Conservation (phyloP, 2,797 vertebrate genomes). For the Muscicapa striata region DNA sequence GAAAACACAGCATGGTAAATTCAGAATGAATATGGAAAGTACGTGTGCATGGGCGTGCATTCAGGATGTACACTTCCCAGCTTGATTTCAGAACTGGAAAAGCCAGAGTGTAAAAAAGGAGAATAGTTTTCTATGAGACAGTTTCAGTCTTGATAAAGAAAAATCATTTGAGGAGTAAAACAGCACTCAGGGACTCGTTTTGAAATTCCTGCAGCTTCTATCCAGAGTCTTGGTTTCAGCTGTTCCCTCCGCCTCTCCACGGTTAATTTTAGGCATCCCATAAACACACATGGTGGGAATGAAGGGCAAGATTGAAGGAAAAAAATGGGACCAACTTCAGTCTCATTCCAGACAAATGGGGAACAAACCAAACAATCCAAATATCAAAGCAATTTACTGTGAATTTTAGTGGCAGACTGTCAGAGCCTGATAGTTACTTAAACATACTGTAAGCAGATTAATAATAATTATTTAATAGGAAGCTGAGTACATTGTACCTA, state of each 20-base stretch:
- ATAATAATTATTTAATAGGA: background rate
- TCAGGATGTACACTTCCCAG: background rate
- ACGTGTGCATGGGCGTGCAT: background rate
- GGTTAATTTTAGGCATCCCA: constrained; percentile 4
- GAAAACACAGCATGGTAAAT: background rate
- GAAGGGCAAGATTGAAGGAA: background rate
- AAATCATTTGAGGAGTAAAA: background rate
- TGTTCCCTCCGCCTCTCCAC: background rate
- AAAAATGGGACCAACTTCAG: background rate
- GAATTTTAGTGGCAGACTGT: background rate
- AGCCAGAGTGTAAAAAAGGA: background rate
- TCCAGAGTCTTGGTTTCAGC: background rate
- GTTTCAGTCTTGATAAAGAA: constrained; percentile 9
- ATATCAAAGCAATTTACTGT: background rate
- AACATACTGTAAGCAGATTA: background rate
- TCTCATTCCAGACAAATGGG: background rate
- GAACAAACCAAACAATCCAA: background rate
- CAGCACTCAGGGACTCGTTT: background rate
- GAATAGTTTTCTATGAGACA: background rate
- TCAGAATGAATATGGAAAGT: background rate
- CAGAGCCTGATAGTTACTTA: background rate
- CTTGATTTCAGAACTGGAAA: background rate
- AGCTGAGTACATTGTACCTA: background rate
- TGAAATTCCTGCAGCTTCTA: background rate
- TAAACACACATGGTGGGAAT: background rate